phyloP scores from a whole-genome alignment of 2,113 vertebrate genomes.

The Crotalus horridus region DNA sequence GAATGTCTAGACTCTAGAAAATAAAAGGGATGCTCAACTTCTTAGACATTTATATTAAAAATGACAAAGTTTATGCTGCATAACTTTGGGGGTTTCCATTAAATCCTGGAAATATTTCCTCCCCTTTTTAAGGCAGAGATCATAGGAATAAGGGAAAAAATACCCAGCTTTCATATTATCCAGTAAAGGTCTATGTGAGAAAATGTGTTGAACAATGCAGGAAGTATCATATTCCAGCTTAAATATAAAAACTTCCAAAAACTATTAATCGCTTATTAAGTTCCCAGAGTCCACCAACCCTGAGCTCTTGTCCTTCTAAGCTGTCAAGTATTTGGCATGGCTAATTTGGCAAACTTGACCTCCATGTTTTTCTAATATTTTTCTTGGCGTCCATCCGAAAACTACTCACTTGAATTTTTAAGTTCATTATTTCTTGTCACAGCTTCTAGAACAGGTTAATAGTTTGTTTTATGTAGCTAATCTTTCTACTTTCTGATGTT shows the following conservation, averaged over 20 bases:
- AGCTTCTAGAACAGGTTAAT: background rate
- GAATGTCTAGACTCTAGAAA: background rate
- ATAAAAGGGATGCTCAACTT: background rate
- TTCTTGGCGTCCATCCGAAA: background rate
- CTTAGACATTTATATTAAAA: background rate
- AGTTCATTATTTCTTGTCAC: background rate
- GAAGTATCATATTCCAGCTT: background rate
- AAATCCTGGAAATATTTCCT: background rate
- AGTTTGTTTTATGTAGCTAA: fast-evolving
- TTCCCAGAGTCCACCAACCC: background rate
- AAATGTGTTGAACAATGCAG: background rate
- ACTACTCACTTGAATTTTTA: background rate
- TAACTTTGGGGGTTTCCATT: background rate
- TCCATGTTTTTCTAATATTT: background rate
- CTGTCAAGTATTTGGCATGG: background rate
- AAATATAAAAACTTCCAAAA: background rate
- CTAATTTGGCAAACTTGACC: background rate
- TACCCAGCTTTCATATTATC: background rate
- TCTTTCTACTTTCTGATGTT: constrained; percentile 18
- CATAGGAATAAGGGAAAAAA: background rate
- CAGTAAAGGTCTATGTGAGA: background rate
- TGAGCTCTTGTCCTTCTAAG: background rate
- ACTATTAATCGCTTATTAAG: background rate
- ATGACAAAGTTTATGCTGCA: background rate
- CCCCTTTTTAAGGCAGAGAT: background rate